Evolutionary conservation across 1,140 invertebrate species (phyloP), one percentile per base, ranked within the genome.

Genomic region (Argopecten irradians): DNA sequence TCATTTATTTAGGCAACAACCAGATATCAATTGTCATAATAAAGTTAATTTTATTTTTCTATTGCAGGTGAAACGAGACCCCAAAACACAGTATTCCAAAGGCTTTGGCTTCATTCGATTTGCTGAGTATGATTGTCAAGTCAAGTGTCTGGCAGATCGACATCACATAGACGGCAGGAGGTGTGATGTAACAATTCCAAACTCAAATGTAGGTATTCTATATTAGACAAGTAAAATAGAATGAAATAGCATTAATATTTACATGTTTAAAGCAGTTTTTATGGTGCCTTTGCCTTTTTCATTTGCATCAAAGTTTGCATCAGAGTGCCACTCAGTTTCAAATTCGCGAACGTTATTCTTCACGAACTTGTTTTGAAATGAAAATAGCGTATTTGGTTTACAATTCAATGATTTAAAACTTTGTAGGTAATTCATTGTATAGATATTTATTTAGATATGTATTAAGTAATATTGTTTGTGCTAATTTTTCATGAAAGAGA

Each of bases 151-250:
- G 87, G 89, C 91, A 41, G 93, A 95, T 88, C 89, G 95, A 98
- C 98, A 99, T 96, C 97, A 98, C 96, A 99, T 99, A 93, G 98
- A 99, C 96, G 98, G 98, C 0, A 96, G 98, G 93, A 98, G 98
- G 98, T 99, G 98, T 96, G 98, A 99, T 96, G 98, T 99, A 0
- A 98, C 98, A 96, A 98, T 99, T 95, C 98, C 98, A 39, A 93
- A 94, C 85, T 96, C 95, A n/a, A 95, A 95, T 92, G 94, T 95
- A 92, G 82, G 90, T 91, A 34, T 84, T 43, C 14, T 14, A 87
- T 46, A 34, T 82, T 85, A 8, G 28, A 22, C 34, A 28, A 19
- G 14, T 55, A 2, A 35, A 14, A 55, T 46, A 28, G 13, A 11
- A n/a, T 86, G 19, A n/a, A 13, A 5, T 19, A 9, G 2, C 8